phyloP scores from a whole-genome alignment of 2,113 vertebrate species.

The Sigmodon hispidus region DNA sequence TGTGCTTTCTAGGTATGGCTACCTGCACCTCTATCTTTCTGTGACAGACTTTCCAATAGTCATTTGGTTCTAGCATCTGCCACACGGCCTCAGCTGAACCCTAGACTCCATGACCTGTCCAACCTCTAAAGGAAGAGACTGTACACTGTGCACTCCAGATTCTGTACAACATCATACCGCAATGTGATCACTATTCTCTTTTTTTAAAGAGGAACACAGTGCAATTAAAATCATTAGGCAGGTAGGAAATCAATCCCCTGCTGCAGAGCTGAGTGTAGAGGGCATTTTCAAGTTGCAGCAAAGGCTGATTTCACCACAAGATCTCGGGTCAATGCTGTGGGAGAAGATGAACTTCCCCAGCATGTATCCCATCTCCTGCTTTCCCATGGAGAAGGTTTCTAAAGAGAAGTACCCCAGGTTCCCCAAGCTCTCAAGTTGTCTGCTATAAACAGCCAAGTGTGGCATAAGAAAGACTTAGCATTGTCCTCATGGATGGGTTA shows the following conservation, averaged over 20 bases:
- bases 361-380: not conserved
- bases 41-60: not conserved
- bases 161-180: not conserved
- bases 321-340: not conserved
- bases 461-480: not conserved
- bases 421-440: not conserved
- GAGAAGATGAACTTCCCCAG: not conserved
- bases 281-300: not conserved
- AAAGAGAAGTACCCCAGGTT: not conserved
- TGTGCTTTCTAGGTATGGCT: not conserved
- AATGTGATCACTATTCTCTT: not conserved
- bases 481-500: not conserved
- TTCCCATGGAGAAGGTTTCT: not conserved
- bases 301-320: not conserved
- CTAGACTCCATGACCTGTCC: not conserved
- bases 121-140: not conserved
- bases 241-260: constrained; percentile 25
- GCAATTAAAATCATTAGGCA: constrained; percentile 50
- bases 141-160: not conserved
- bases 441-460: no score
- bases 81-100: not conserved
- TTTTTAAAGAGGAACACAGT: not conserved
- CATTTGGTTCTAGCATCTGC: not conserved
- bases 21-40: not conserved
- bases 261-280: not conserved